Percentiles rank a stretch among this genome's conserved stretches.
phyloP scores from a whole-genome alignment of 1,140 invertebrate species.

The Hormaphis cornu region DNA sequence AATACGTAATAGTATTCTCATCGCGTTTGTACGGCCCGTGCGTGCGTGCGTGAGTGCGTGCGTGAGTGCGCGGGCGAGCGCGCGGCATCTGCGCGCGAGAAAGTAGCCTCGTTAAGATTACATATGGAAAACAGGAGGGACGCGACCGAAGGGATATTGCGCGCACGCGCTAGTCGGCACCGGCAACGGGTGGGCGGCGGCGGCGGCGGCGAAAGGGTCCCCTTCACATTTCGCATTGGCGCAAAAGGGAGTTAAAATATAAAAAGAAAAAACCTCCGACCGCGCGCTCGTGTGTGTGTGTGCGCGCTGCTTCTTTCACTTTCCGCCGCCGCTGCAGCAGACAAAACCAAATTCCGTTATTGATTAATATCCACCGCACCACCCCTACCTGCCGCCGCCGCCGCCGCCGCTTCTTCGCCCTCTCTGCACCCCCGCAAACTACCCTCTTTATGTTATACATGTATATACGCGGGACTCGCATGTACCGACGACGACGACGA shows the following conservation, averaged over 20 bases:
- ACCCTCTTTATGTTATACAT: background rate
- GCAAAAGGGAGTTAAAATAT: slow-evolving; percentile 32
- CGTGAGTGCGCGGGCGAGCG: background rate
- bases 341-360: slow-evolving; percentile 32
- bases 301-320: slow-evolving; percentile 22
- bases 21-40: background rate
- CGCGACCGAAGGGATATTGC: background rate
- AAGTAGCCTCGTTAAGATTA: slow-evolving; percentile 32
- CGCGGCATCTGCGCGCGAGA: slow-evolving; percentile 22
- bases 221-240: slow-evolving; percentile 30
- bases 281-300: background rate
- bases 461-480: background rate
- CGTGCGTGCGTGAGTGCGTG: background rate
- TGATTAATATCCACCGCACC: slow-evolving; percentile 27
- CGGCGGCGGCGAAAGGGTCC: slow-evolving; percentile 11
- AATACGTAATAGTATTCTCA: slow-evolving; percentile 11
- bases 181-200: background rate
- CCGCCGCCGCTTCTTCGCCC: background rate
- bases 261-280: slow-evolving; percentile 15
- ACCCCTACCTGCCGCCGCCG: no score
- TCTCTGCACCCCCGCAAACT: background rate
- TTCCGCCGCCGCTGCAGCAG: slow-evolving; percentile 22
- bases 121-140: slow-evolving; percentile 29
- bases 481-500: background rate
- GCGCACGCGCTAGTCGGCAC: background rate